Conservation (phyloP, 2,797 vertebrate species). For the Peromyscus eremicus region DNA sequence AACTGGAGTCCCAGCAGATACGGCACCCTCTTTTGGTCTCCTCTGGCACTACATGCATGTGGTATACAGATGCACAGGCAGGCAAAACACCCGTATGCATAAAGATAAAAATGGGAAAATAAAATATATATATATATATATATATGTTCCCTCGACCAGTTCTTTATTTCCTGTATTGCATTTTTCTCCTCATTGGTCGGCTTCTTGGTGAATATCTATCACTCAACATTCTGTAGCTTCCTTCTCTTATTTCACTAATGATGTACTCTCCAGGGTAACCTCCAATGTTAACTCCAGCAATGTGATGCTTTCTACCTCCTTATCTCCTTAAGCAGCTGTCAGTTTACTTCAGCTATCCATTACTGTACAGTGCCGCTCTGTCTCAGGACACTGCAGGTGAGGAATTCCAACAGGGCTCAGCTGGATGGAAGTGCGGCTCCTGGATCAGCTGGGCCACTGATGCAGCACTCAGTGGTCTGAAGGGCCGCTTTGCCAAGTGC, state of each 20-base stretch:
- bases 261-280: neutral
- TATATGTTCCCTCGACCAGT: neutral
- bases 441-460: neutral
- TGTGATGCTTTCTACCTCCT: neutral
- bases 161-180: neutral
- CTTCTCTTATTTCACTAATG: conserved; percentile 29
- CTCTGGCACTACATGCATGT: neutral
- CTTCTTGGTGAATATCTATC: neutral
- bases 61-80: neutral
- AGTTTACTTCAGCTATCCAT: neutral
- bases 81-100: neutral
- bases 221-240: neutral
- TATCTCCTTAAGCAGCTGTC: neutral
- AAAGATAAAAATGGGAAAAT: neutral
- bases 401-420: neutral
- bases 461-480: neutral
- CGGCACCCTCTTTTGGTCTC: neutral
- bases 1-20: neutral
- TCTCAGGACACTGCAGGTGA: neutral
- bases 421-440: neutral
- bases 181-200: neutral
- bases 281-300: neutral
- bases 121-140: neutral
- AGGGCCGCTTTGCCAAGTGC: neutral
- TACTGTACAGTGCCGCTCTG: neutral